Base-by-base conservation (phyloP, 2,888 invertebrate species). In the Asteroscopus sphinx region DNA sequence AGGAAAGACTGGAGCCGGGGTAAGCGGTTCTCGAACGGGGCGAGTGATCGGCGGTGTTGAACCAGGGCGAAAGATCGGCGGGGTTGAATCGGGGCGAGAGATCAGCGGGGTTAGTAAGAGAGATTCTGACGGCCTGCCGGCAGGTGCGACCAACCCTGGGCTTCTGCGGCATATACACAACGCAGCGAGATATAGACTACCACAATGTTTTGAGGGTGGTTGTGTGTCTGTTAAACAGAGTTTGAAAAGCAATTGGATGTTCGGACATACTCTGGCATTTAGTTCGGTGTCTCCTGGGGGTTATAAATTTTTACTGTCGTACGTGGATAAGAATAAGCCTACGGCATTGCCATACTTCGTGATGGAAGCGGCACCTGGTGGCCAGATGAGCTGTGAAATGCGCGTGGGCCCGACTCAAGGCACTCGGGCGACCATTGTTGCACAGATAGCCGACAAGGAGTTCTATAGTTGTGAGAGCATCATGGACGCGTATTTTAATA, bases 261-360 rank as follows among this genome's bases (percentile, higher is more conserved):
- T 93, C 35, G 94, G 94, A 0, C 94, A 93, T 69, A 86, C 89
- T 0, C 64, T 94, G 57, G 83, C 91, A 0, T 93, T 94, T 56
- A 94, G 94, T 75, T 92, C 94, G 0, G 93, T 94, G 3, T 90
- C 93, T 5, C 94, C 94, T 1, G 93, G 94, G 8, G 94, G 94
- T 0, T 94, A 94, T 62, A 93, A 90, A 68, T 54, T 93, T 12
- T 68, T 92, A 36, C 53, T 93, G 39, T 93, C 93, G 0, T 93
- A 93, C 62, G 81, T 81, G 17, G 89, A 91, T 66, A 91, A 88
- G 51, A 72, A 68, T 6, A 92, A 87, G 33, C 80, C 86, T 0
- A 66, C 81, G 8, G 80, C 83, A 1, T 54, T 93, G 49, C 93
- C 93, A 0, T 94, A 94, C 63, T 93, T 93, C 37, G 88, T 94